phyloP scores from a whole-genome alignment of 2,113 vertebrate species.

The Nesogale talazaci region DNA sequence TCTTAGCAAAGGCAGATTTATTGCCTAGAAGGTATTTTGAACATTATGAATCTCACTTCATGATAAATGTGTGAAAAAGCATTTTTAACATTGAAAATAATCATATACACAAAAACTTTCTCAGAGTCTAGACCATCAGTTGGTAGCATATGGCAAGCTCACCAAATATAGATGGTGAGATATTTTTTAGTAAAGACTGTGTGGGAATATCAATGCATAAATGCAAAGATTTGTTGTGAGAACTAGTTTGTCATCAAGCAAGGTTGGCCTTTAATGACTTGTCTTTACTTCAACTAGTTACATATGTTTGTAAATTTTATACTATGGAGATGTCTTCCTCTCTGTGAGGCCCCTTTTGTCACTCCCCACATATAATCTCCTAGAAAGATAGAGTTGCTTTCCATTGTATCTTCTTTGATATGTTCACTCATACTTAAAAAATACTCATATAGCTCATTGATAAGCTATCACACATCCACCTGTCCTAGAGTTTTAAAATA shows the following conservation, averaged over 20 bases:
- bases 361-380: fast-evolving
- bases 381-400: background rate
- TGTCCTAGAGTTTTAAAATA: background rate
- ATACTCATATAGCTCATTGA: background rate
- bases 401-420: background rate
- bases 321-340: background rate
- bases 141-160: conserved; percentile 58
- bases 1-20: conserved; percentile 60
- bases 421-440: background rate
- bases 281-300: background rate
- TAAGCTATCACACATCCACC: background rate
- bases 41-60: conserved; percentile 65
- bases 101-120: conserved; percentile 36
- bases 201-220: background rate
- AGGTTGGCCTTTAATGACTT: background rate
- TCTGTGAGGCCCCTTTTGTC: background rate
- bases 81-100: conserved; percentile 70
- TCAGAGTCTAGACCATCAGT: conserved; percentile 45
- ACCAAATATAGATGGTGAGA: conserved; percentile 53
- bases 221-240: conserved; percentile 14
- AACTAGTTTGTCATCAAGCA: background rate
- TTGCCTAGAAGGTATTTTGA: conserved; percentile 72
- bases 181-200: conserved; percentile 55
- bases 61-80: conserved; percentile 71
- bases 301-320: background rate